Evolutionary conservation across 2,888 invertebrate species (phyloP), one percentile per base, ranked within the genome.

Genomic region (Pollenia angustigena): DNA sequence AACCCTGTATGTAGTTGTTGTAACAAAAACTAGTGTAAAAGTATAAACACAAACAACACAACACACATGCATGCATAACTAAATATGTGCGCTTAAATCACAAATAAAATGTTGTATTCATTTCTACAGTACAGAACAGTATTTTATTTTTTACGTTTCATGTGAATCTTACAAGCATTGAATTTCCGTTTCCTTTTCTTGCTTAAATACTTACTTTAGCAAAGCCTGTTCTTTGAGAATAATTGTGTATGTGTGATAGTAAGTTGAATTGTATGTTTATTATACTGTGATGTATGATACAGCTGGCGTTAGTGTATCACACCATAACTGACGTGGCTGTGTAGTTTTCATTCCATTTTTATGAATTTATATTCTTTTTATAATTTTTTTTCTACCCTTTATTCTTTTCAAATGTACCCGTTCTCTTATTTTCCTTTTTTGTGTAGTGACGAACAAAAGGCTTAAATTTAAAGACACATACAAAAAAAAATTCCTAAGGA

Each of bases 161-260:
- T 72, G 60, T 66, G 71, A 80, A 64, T 58, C 54, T 54, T 60
- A 86, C 86, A 86, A 83, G 58, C 76, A 83, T 86, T 32, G 80
- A 80, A 81, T 86, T 72, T 86, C 83, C 86, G 80, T 83, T 83
- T 86, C 76, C 86, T 83, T 75, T 86, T 83, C 82, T 66, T 40
- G 56, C 71, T 80, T 74, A 69, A 74, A 81, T 72, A 46, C 68
- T 71, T 82, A 42, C 42, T 64, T 74, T 72, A 40, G n/a, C n/a
- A n/a, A n/a, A n/a, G n/a, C n/a, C 14, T 58, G 11, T 4, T 11
- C 32, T 68, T 16, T 62, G 16, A 16, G 81, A 68, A 32, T 69
- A 6, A 44, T 40, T 58, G 58, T 14, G 12, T 46, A 40, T 64
- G 10, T 72, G 16, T 50, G 18, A 14, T 9, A 58, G 9, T 23